A percentile compares a stretch with the other conserved stretches of the same genome.
Evolutionary conservation across 2,888 invertebrate genomes (phyloP).

Genomic region (Phyllotreta cruciferae): DNA sequence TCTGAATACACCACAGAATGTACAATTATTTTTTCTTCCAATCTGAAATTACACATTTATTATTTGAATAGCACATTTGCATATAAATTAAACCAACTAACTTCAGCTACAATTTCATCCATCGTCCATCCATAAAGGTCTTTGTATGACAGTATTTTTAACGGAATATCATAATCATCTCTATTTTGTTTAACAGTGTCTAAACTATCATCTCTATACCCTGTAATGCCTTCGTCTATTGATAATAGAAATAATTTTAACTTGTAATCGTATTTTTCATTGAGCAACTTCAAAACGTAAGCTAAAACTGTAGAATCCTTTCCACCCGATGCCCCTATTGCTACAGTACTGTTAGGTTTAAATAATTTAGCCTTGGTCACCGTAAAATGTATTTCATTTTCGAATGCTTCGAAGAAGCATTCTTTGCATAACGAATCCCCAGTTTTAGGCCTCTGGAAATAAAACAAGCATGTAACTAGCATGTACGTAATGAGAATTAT

Average conservation of each 20-base stretch:
- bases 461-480: constrained; percentile 9
- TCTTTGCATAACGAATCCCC: constrained; percentile 92
- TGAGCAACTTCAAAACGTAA: constrained; percentile 88
- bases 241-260: constrained; percentile 89
- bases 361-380: constrained; percentile 84
- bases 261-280: constrained; percentile 89
- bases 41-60: constrained; percentile 59
- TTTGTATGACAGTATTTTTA: constrained; percentile 95
- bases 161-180: constrained; percentile 89
- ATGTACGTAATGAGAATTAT: background rate
- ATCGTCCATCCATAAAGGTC: constrained; percentile 99
- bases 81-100: constrained; percentile 49
- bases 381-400: constrained; percentile 93
- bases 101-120: constrained; percentile 94
- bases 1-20: constrained; percentile 94
- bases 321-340: constrained; percentile 92
- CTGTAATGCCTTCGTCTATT: constrained; percentile 98
- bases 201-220: constrained; percentile 94
- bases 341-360: constrained; percentile 82
- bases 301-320: constrained; percentile 98
- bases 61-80: background rate
- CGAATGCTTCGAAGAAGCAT: constrained; percentile 93
- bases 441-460: constrained; percentile 83
- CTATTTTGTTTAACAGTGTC: constrained; percentile 95
- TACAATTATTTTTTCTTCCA: constrained; percentile 94